Percentiles rank a stretch among this genome's conserved stretches.
These are phyloP conservation scores for Deroplatys truncata DNA, from an alignment of 2,888 invertebrate species.

Conservation along the genomic window DNA sequence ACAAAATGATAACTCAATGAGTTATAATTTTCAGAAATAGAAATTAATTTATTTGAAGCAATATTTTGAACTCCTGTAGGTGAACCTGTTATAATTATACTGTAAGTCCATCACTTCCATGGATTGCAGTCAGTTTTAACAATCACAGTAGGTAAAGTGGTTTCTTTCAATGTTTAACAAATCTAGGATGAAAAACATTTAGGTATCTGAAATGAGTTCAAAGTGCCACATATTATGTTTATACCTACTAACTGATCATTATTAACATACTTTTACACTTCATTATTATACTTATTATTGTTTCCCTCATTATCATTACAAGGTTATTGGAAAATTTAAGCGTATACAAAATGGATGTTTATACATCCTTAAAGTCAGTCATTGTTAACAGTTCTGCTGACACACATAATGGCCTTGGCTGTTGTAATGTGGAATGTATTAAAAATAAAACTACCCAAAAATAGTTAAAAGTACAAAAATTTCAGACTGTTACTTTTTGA, in stretches of 20 bases:
- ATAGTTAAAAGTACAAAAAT: not conserved
- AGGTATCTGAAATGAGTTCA: not conserved
- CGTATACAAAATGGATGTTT: constrained; percentile 16
- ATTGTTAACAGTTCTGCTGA: not conserved
- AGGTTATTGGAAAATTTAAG: constrained; percentile 14
- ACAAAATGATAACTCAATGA: not conserved
- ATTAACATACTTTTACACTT: not conserved
- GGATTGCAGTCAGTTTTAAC: not conserved
- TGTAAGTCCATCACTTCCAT: not conserved
- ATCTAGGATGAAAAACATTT: not conserved
- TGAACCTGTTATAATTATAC: not conserved
- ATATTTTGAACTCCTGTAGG: not conserved
- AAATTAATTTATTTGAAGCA: not conserved
- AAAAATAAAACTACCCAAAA: not conserved
- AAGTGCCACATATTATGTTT: not conserved
- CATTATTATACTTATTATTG: not conserved
- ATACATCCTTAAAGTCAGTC: not conserved
- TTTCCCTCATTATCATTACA: not conserved
- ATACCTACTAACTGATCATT: not conserved
- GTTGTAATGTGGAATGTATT: not conserved
- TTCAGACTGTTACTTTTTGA: not conserved
- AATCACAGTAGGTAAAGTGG: not conserved
- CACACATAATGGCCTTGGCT: not conserved
- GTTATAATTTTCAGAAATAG: not conserved
- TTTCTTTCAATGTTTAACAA: not conserved